A percentile compares a stretch with the other conserved stretches of the same genome.
Conservation (phyloP, 2,888 invertebrate species). For the Cataglyphis albicans region DNA sequence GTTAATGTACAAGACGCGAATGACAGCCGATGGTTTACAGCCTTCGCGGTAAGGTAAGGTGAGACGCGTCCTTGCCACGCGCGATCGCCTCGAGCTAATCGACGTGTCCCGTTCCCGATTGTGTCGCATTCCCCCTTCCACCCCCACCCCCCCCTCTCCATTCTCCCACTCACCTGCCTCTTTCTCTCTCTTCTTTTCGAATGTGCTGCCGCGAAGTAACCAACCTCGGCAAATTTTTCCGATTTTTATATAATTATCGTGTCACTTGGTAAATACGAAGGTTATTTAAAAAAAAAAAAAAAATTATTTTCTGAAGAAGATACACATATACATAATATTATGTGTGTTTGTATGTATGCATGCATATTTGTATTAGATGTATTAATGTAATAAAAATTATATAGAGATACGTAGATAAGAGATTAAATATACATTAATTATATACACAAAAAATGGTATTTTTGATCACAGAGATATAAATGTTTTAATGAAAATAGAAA, state of each 20-base stretch:
- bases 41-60: slow-evolving; percentile 69
- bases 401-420: not conserved
- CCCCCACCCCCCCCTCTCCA: too few relatives aligned
- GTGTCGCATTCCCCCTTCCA: slow-evolving; percentile 38
- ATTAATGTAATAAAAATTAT: not conserved
- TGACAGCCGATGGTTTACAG: slow-evolving; percentile 60
- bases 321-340: not conserved
- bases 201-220: not conserved
- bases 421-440: not conserved
- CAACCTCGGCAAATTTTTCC: slow-evolving; percentile 22
- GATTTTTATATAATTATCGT: not conserved
- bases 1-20: slow-evolving; percentile 54
- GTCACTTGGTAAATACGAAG: not conserved
- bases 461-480: not conserved
- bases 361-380: not conserved
- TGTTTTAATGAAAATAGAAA: not conserved
- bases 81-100: slow-evolving; percentile 66
- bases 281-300: not conserved
- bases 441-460: not conserved
- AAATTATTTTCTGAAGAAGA: not conserved
- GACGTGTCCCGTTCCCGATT: slow-evolving; percentile 55
- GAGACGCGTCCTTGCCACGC: slow-evolving; percentile 68
- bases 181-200: not conserved
- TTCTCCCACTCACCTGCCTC: too few relatives aligned
- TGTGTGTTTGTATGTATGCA: not conserved